phyloP scores from a whole-genome alignment of 2,888 invertebrate genomes.

The Drosophila incognita region DNA sequence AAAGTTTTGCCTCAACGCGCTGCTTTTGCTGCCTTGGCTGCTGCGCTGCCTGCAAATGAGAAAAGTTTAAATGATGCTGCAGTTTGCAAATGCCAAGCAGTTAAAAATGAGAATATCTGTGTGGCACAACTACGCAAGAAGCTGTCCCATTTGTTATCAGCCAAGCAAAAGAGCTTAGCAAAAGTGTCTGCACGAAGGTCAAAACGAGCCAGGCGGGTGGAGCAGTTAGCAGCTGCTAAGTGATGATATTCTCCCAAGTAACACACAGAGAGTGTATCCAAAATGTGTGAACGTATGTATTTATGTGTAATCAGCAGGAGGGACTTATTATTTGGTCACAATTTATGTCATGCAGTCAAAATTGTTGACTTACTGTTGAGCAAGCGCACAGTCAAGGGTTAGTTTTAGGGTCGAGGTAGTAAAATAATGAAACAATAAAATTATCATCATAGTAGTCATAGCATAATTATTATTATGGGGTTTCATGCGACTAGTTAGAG shows the following conservation, averaged over 20 bases:
- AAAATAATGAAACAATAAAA: background rate
- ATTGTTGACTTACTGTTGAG: background rate
- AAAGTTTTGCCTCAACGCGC: conserved; percentile 54
- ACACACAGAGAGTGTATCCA: background rate
- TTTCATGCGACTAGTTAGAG: background rate
- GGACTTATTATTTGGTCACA: conserved; percentile 4
- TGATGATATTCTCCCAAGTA: conserved; percentile 18
- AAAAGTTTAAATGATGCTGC: conserved; percentile 81
- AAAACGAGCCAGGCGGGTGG: conserved; percentile 5
- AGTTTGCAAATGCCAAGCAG: conserved; percentile 80
- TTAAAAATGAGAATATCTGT: conserved; percentile 75
- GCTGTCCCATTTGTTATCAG: conserved; percentile 73
- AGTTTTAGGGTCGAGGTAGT: background rate
- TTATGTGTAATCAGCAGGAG: background rate
- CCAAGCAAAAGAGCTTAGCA: conserved; percentile 27
- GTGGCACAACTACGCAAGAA: conserved; percentile 24
- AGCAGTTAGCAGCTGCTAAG: conserved; percentile 29
- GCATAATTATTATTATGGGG: background rate
- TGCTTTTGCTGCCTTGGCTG: conserved; percentile 31
- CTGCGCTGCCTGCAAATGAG: conserved; percentile 71
- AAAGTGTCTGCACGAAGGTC: conserved; percentile 37
- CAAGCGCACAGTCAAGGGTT: background rate
- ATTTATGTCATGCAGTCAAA: background rate
- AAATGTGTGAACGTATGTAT: conserved; percentile 11
- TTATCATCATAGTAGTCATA: background rate